Base-by-base conservation (phyloP, 2,888 invertebrate species). In the Petrolisthes cinctipes region DNA sequence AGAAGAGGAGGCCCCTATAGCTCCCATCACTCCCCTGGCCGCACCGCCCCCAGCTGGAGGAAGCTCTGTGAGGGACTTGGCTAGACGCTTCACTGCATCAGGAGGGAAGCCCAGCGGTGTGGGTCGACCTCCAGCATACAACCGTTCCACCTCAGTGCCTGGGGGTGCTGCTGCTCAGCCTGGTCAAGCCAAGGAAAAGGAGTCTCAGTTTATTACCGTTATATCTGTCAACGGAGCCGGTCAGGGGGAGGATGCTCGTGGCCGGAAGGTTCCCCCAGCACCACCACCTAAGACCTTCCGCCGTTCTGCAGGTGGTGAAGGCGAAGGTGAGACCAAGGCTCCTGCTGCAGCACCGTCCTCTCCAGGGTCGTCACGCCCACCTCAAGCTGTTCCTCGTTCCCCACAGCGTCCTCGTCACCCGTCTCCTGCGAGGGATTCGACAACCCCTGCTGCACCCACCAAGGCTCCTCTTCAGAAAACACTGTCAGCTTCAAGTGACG, bases 231-330 rank as follows among this genome's bases (percentile, higher is more conserved):
- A 88, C n/a, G 90, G 90, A 53, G 85, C 86, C 20, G 89, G 86
- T 11, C 85, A 86, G 83, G 83, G 80, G 53, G 90, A 85, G 61
- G 88, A 85, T 51, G 75, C 83, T 54, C 86, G 89, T 17, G 86
- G 82, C 57, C 92, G 91, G 88, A 92, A 92, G 90, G 92, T 92
- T 61, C 92, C 92, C 75, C 94, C 94, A 78, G 92, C 92, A 87
- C 93, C 93, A 5, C 93, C 93, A 53, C 92, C 93, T 17, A 93
- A 93, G 89, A 92, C 91, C 82, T 92, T 92, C 86, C 93, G 91
- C 17, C 86, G 86, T 37, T 91, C 91, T 11, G 81, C 89, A 56
- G 87, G 90, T 54, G 87, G 81, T 61, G 80, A 82, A 11, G 82
- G 84, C 14, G 86, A 85, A 23, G 73, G 14, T n/a, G 85, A 85